A percentile compares a stretch with the other conserved stretches of the same genome.
Evolutionary conservation across 2,797 vertebrate genomes (phyloP).

Genomic region (Sebastes glaucus): DNA sequence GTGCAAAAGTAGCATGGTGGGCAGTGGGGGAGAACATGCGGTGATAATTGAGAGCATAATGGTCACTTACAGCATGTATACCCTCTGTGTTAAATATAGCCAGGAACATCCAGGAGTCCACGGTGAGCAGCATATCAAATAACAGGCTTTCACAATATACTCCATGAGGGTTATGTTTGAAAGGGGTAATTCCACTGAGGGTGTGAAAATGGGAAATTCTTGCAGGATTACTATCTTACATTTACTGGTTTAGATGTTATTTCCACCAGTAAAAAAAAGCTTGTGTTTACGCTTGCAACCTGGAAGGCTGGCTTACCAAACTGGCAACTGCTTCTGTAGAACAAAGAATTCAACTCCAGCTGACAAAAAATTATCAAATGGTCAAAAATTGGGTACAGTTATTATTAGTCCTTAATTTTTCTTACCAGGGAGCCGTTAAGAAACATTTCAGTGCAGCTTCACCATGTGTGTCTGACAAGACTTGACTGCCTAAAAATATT

Average conservation of each 20-base stretch:
- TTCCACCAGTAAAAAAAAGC: neutral
- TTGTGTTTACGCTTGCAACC: neutral
- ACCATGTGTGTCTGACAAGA: neutral
- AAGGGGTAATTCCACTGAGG: neutral
- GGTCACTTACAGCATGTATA: conserved; percentile 49
- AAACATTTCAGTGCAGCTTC: neutral
- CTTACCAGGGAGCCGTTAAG: neutral
- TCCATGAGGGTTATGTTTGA: neutral
- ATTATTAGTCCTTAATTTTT: neutral
- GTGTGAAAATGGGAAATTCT: neutral
- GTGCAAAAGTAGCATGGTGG: conserved; percentile 51
- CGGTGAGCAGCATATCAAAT: conserved; percentile 2
- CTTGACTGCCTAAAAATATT: neutral
- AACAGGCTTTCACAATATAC: neutral
- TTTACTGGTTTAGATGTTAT: neutral
- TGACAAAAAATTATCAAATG: neutral
- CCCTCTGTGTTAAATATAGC: conserved; percentile 52
- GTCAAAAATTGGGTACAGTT: neutral
- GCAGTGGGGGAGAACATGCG: conserved; percentile 18
- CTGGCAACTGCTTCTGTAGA: neutral
- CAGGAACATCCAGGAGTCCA: conserved; percentile 11
- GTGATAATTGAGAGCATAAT: conserved; percentile 62
- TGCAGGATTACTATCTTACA: conserved; percentile 1
- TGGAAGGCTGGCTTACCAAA: neutral
- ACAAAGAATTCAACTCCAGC: neutral